Percentiles rank a stretch among this genome's conserved stretches.
These are phyloP conservation scores for Medauroidea extradentata DNA, from an alignment of 1,140 invertebrate species.

Conservation along the genomic window DNA sequence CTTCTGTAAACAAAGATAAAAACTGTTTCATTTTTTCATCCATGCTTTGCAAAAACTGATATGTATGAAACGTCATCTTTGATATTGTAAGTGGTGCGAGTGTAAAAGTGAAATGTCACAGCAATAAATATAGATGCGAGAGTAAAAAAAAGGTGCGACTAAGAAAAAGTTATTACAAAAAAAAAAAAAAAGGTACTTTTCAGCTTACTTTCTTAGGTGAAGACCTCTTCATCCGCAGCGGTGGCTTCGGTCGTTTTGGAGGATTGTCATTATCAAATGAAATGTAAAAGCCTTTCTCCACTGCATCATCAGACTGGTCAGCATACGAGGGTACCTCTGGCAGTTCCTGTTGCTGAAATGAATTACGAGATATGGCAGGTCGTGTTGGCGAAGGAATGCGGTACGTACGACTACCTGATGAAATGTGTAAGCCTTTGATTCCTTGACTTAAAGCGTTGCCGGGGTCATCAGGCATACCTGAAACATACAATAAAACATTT, in stretches of 20 bases:
- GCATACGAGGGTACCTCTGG: neutral
- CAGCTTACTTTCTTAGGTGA: conserved; percentile 68
- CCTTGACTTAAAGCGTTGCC: conserved; percentile 46
- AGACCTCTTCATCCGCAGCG: conserved; percentile 66
- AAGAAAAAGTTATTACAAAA: too few species aligned
- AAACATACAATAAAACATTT: too few species aligned
- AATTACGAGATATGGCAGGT: conserved; percentile 63
- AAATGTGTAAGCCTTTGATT: conserved; percentile 71
- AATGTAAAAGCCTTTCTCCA: conserved; percentile 85
- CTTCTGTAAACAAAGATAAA: too few species aligned
- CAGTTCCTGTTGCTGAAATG: conserved; percentile 56
- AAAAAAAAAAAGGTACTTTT: neutral
- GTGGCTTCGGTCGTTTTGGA: conserved; percentile 84
- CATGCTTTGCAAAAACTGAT: too few species aligned
- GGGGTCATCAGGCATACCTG: neutral
- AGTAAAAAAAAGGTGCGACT: too few species aligned
- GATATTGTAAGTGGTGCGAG: too few species aligned
- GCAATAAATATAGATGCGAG: too few species aligned
- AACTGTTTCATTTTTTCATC: too few species aligned
- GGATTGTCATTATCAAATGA: conserved; percentile 78
- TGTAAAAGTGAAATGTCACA: too few species aligned
- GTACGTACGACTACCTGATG: conserved; percentile 81
- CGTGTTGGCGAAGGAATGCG: conserved; percentile 77
- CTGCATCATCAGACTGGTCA: neutral
- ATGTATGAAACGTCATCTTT: too few species aligned